Evolutionary conservation across 1,140 invertebrate species (phyloP).

Genomic region (Ceratosolen fusciceps): DNA sequence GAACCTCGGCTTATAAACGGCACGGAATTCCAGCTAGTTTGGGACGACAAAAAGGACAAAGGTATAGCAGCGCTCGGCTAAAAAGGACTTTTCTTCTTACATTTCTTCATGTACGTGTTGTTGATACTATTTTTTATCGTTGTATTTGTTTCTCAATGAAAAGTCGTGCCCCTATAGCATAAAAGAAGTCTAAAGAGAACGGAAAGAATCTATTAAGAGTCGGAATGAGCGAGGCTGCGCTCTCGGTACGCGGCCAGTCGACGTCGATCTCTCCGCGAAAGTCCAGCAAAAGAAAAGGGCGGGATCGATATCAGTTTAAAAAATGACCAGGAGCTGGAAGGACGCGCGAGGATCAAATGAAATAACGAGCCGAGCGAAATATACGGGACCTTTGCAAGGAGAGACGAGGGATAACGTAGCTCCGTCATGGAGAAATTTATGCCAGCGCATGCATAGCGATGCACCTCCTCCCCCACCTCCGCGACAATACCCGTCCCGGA

Average conservation of each 20-base stretch:
- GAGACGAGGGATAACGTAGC: neutral
- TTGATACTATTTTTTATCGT: no score
- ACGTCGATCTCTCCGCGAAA: neutral
- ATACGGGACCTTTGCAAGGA: neutral
- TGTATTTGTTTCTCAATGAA: no score
- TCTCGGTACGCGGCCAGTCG: neutral
- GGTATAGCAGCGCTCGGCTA: constrained; percentile 15
- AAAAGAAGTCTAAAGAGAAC: constrained; percentile 34
- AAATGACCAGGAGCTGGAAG: neutral
- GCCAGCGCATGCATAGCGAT: constrained; percentile 23
- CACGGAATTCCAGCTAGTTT: constrained; percentile 16
- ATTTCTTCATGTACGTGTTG: no score
- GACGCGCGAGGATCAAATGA: neutral
- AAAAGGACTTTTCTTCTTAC: constrained; percentile 40
- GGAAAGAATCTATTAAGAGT: constrained; percentile 39
- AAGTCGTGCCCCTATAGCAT: constrained; percentile 17
- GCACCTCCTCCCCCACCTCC: neutral
- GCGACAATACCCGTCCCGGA: no score
- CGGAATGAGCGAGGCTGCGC: constrained; percentile 14
- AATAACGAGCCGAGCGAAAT: neutral
- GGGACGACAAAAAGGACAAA: constrained; percentile 36
- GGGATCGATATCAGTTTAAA: constrained; percentile 18
- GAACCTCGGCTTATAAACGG: constrained; percentile 42
- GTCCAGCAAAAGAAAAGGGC: neutral
- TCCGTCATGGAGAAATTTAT: constrained; percentile 17